Conservation (phyloP, 2,888 invertebrate genomes). For the Antitype chi region DNA sequence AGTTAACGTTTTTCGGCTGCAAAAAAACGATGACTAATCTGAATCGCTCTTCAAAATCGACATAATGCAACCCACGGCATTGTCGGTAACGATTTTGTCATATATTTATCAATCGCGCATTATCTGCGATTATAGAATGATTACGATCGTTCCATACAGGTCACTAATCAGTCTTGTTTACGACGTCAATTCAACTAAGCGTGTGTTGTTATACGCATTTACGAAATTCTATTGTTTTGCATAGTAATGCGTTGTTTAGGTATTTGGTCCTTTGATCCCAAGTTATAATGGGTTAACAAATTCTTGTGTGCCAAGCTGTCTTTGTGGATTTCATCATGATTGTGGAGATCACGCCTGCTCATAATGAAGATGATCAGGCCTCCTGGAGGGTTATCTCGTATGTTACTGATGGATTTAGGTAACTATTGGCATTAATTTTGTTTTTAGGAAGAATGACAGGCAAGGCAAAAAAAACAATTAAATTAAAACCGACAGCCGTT, state of each 20-base stretch:
- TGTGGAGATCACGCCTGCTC: slow-evolving; percentile 22
- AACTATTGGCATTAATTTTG: slow-evolving; percentile 6
- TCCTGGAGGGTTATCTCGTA: slow-evolving; percentile 24
- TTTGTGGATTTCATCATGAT: slow-evolving; percentile 12
- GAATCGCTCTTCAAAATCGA: slow-evolving; percentile 14
- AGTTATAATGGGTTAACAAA: slow-evolving; percentile 45
- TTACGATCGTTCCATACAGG: slow-evolving; percentile 61
- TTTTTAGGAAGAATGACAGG: neutral
- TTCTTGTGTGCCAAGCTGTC: neutral
- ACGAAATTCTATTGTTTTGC: slow-evolving; percentile 29
- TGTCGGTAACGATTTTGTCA: slow-evolving; percentile 27
- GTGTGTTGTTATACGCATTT: slow-evolving; percentile 38
- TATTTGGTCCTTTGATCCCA: slow-evolving; percentile 12
- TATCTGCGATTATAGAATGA: slow-evolving; percentile 75
- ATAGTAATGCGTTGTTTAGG: slow-evolving; percentile 6
- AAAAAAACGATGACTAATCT: too few relatives aligned
- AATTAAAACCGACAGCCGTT: neutral
- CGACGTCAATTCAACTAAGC: slow-evolving; percentile 63
- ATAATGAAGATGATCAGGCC: slow-evolving; percentile 9
- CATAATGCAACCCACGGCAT: neutral
- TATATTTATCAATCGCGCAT: slow-evolving; percentile 67
- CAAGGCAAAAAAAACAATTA: neutral
- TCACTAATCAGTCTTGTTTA: slow-evolving; percentile 77
- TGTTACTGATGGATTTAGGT: slow-evolving; percentile 49
- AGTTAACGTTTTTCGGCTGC: too few relatives aligned